Percentiles rank a stretch among this genome's conserved stretches.
phyloP scores from a whole-genome alignment of 2,113 vertebrate species.

The Anas platyrhynchos region DNA sequence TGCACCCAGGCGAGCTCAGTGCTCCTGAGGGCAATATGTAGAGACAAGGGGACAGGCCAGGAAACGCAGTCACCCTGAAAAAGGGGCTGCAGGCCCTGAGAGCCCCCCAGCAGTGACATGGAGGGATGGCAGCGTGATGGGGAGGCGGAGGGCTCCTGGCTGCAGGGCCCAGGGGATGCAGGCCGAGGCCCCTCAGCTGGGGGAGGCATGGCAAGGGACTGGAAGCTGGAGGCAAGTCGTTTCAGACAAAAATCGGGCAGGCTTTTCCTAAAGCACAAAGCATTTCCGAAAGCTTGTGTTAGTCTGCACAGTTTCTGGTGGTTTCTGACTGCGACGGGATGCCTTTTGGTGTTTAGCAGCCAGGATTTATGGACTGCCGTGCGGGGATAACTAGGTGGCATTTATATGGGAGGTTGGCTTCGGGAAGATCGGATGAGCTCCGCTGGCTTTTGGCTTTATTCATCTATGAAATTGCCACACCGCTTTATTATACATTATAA shows the following conservation, averaged over 20 bases:
- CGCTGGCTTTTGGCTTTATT: slow-evolving; percentile 37
- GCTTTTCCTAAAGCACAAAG: background rate
- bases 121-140: background rate
- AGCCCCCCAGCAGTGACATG: background rate
- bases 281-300: background rate
- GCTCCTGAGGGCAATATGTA: background rate
- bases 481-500: background rate
- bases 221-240: background rate
- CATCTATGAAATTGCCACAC: slow-evolving; percentile 60
- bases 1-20: background rate
- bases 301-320: background rate
- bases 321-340: background rate
- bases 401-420: background rate
- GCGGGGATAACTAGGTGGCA: background rate
- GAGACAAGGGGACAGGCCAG: background rate
- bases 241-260: background rate
- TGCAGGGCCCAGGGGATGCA: background rate
- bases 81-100: background rate
- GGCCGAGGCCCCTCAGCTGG: background rate
- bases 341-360: background rate
- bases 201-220: background rate
- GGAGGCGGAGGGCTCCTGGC: background rate
- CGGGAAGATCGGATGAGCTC: background rate
- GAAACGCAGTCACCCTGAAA: background rate
- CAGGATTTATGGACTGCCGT: rapidly evolving